Evolutionary conservation across 2,888 invertebrate species (phyloP), one percentile per base, ranked within the genome.

Genomic region (Drosophila aldrichi): DNA sequence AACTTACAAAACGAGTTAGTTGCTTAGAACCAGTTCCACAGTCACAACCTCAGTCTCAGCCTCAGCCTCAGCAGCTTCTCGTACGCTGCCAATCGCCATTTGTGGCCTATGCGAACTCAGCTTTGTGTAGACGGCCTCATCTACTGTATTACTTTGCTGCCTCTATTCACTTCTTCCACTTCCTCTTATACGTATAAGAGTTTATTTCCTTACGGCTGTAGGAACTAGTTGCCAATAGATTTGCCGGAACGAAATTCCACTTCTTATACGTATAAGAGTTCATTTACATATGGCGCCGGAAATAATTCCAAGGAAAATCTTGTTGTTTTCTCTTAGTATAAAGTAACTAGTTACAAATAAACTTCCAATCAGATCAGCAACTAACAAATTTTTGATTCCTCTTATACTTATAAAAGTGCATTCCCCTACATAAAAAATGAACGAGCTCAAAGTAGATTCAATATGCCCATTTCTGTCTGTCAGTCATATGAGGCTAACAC

Each of bases 21-120:
- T 73, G 82, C 84, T 76, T 76, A 82, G 82, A 82, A 82, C 82
- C 82, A 87, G 82, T 82, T 82, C 12, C 54, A 43, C 36, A 34
- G 46, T 22, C 52, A 32, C 72, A 18, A 20, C 7, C 49, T 10
- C 43, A 38, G 38, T 20, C 41, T 5, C 20, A 20, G 41, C 58
- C 55, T 36, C 61, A 63, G 29, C 61, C 49, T 18, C 25, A 32
- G 48, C 76, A 74, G 74, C 74, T 43, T 74, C 75, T 58, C 57
- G 44, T 36, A 34, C 29, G 44, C 52, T 49, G 16, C 14, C n/a
- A n/a, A 14, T 64, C 38, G 62, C 25, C 29, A 29, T 46, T 20
- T 57, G 20, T 56, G n/a, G 32, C 44, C 46, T 29, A 51, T 51
- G 41, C 55, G 40, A 57, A 22, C 67, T 43, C 18, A 16, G 14